Conservation (phyloP, 2,113 vertebrate genomes). For the Otolemur garnettii region DNA sequence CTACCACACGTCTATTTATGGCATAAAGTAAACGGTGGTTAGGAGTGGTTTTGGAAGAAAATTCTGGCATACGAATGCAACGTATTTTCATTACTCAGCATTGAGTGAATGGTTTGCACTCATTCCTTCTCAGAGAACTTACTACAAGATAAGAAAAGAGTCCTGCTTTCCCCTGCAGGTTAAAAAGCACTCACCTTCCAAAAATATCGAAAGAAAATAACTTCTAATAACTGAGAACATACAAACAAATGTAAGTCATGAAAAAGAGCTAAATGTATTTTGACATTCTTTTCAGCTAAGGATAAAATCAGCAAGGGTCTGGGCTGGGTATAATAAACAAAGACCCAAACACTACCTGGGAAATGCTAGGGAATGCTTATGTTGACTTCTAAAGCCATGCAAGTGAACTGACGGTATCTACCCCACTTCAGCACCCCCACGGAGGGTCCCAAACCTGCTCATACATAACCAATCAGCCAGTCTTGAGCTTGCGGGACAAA, state of each 20-base stretch:
- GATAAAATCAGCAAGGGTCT: background rate
- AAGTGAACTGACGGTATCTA: background rate
- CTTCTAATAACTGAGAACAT: background rate
- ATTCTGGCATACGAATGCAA: background rate
- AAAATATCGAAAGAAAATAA: background rate
- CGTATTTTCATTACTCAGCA: background rate
- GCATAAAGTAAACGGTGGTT: background rate
- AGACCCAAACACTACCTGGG: background rate
- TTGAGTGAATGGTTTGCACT: background rate
- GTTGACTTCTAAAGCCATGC: background rate
- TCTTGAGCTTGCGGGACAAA: background rate
- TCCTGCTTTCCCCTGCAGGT: background rate
- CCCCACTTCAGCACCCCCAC: background rate
- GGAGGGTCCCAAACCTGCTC: background rate
- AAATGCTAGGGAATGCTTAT: too few relatives aligned
- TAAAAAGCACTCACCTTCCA: background rate
- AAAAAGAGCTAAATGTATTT: slow-evolving; percentile 9
- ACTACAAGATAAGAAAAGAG: background rate
- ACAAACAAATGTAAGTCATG: background rate
- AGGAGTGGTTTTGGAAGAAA: background rate
- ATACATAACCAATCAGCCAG: background rate
- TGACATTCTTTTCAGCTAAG: background rate
- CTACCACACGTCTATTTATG: background rate
- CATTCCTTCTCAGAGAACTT: background rate
- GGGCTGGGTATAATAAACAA: background rate